These are phyloP conservation scores for Rana temporaria DNA, from an alignment of 2,113 vertebrate genomes.

Conservation along the genomic window DNA sequence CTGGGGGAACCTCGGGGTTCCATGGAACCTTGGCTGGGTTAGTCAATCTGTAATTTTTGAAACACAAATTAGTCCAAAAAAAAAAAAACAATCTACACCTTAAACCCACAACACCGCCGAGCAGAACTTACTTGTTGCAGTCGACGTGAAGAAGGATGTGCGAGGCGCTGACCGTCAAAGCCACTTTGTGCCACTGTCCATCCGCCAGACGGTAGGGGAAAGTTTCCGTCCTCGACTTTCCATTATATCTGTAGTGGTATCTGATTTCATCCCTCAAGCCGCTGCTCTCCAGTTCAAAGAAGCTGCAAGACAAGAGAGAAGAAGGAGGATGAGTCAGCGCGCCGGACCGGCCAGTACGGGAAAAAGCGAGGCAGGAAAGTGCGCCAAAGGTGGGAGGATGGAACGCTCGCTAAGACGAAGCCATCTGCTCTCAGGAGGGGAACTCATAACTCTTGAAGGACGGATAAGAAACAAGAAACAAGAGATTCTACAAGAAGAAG, in stretches of 20 bases:
- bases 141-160: slow-evolving; percentile 90
- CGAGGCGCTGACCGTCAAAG: slow-evolving; percentile 86
- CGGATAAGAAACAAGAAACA: too few species aligned
- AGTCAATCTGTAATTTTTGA: too few species aligned
- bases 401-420: neutral
- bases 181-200: slow-evolving; percentile 90
- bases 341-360: neutral
- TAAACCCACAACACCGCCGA: too few species aligned
- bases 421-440: neutral
- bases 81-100: too few species aligned
- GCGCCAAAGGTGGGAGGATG: too few species aligned
- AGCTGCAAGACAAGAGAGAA: slow-evolving; percentile 70
- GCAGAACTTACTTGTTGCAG: slow-evolving; percentile 85
- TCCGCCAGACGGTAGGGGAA: slow-evolving; percentile 93
- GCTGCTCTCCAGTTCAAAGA: slow-evolving; percentile 96
- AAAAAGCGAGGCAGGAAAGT: neutral
- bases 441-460: neutral
- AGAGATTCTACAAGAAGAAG: too few species aligned
- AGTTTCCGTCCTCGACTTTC: slow-evolving; percentile 86
- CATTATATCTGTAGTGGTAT: slow-evolving; percentile 87
- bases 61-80: too few species aligned
- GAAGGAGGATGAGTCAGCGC: neutral
- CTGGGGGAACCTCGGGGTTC: too few species aligned
- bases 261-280: slow-evolving; percentile 90
- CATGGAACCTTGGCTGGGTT: too few species aligned